These are phyloP conservation scores for Drosophila tanythrix DNA, from an alignment of 2,888 invertebrate genomes.

Conservation along the genomic window DNA sequence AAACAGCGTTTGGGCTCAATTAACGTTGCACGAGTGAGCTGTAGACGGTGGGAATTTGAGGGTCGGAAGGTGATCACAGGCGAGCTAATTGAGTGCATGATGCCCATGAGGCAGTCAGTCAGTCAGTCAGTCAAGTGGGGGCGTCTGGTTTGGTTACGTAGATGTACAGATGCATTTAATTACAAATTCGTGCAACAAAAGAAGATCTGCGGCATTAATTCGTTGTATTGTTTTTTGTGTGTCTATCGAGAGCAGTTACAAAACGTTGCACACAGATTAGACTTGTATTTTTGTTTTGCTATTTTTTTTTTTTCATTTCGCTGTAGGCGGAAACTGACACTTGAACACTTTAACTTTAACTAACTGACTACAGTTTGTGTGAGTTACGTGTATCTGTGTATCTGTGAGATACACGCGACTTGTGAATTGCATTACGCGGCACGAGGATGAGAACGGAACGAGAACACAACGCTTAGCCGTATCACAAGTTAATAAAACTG, in stretches of 20 bases:
- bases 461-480: conserved; percentile 1
- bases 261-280: conserved; percentile 31
- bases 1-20: conserved; percentile 30
- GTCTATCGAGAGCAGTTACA: conserved; percentile 35
- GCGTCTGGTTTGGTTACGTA: conserved; percentile 31
- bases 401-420: conserved; percentile 42
- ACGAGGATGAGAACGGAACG: conserved; percentile 32
- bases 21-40: conserved; percentile 14
- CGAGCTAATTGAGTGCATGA: conserved; percentile 50
- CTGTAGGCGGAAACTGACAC: conserved; percentile 67
- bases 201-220: conserved; percentile 25
- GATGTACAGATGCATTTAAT: conserved; percentile 8
- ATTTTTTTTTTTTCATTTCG: conserved; percentile 11
- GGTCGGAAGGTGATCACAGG: conserved; percentile 17
- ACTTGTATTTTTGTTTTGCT: conserved; percentile 14
- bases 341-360: conserved; percentile 49
- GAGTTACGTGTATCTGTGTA: conserved; percentile 50
- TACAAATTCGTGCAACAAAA: conserved; percentile 17
- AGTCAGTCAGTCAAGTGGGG: conserved; percentile 17
- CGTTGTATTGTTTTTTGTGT: conserved; percentile 16
- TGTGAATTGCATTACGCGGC: conserved; percentile 38
- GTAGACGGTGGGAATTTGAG: not conserved
- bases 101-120: conserved; percentile 12
- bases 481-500: conserved; percentile 29
- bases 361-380: conserved; percentile 22